phyloP scores from a whole-genome alignment of 2,797 vertebrate species.

The Xenentodon cancila region DNA sequence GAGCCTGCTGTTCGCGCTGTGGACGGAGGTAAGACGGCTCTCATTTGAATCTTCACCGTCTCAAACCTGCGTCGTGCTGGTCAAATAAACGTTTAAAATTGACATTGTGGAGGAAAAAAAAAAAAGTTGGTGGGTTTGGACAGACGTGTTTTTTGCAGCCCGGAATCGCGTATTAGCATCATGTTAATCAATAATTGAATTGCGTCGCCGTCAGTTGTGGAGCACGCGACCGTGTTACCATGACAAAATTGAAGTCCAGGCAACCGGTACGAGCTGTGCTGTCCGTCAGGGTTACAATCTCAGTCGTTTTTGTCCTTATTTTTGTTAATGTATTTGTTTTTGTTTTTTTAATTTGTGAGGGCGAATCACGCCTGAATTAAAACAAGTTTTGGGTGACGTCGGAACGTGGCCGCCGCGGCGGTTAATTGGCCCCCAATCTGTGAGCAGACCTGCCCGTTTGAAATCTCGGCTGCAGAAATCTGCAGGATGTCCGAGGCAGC shows the following conservation, averaged over 20 bases:
- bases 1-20: slow-evolving; percentile 88
- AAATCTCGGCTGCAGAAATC: slow-evolving; percentile 15
- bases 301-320: neutral
- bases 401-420: slow-evolving; percentile 50
- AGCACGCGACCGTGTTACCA: slow-evolving; percentile 76
- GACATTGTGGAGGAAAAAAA: slow-evolving; percentile 57
- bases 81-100: slow-evolving; percentile 30
- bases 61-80: too few relatives aligned
- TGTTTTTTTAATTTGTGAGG: neutral
- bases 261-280: slow-evolving; percentile 44
- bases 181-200: slow-evolving; percentile 77
- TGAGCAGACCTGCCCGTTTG: slow-evolving; percentile 33
- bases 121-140: slow-evolving; percentile 81
- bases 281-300: slow-evolving; percentile 50
- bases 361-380: slow-evolving; percentile 50
- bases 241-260: slow-evolving; percentile 68
- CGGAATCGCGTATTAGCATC: slow-evolving; percentile 44
- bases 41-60: neutral
- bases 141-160: slow-evolving; percentile 35
- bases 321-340: neutral
- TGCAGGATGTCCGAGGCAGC: slow-evolving; percentile 41
- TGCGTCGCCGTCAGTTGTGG: slow-evolving; percentile 68
- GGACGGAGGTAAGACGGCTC: slow-evolving; percentile 84
- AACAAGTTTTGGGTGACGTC: slow-evolving; percentile 36
- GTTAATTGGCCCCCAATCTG: slow-evolving; percentile 13